A percentile compares a stretch with the other conserved stretches of the same genome.
Conservation (phyloP, 2,888 invertebrate species). For the Eupithecia tripunctaria region DNA sequence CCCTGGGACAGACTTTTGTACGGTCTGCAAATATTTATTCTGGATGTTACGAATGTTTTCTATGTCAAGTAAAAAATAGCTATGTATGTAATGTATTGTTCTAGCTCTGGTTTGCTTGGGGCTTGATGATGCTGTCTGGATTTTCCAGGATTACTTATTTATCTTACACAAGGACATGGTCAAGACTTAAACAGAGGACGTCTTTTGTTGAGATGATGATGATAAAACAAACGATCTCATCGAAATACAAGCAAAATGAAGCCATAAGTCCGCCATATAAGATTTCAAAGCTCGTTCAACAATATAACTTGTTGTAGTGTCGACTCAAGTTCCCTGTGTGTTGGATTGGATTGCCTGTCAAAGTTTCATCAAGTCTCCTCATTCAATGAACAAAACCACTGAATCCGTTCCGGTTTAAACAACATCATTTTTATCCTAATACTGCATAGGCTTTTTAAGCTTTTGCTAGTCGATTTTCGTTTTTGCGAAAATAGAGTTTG, state of each 20-base stretch:
- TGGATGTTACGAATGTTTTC: too few relatives aligned
- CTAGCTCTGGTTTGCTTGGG: too few relatives aligned
- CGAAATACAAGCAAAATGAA: background rate
- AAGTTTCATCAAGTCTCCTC: conserved; percentile 47
- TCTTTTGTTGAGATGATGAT: background rate
- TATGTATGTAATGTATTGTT: too few relatives aligned
- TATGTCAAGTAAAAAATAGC: too few relatives aligned
- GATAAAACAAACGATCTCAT: background rate
- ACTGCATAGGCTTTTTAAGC: background rate
- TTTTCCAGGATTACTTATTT: too few relatives aligned
- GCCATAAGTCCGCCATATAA: conserved; percentile 1
- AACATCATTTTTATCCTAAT: background rate
- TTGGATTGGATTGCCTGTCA: conserved; percentile 59
- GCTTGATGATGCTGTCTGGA: too few relatives aligned
- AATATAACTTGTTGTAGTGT: conserved; percentile 15
- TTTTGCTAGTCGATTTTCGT: too few relatives aligned
- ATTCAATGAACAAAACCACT: conserved; percentile 24
- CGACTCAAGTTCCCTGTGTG: background rate
- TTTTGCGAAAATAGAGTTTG: too few relatives aligned
- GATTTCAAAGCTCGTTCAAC: conserved; percentile 11
- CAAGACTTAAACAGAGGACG: background rate
- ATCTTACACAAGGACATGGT: background rate
- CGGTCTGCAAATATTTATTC: too few relatives aligned
- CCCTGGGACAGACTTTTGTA: too few relatives aligned
- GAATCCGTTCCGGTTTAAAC: conserved; percentile 42